Conservation (phyloP, 2,113 vertebrate species). For the Salminus brasiliensis region DNA sequence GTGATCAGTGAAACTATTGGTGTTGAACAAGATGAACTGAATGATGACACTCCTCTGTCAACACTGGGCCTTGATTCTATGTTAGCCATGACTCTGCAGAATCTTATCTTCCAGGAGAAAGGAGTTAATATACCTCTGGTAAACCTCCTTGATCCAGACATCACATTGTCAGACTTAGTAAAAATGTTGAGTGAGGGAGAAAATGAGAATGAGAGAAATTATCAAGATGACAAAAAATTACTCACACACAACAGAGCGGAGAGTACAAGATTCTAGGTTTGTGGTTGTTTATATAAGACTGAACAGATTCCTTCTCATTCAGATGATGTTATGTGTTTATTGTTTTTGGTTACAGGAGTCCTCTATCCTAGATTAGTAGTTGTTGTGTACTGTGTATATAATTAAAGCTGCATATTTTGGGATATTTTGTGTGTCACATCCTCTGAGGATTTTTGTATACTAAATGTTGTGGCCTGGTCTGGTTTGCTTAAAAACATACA, state of each 20-base stretch:
- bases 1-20: constrained; percentile 71
- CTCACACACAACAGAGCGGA: background rate
- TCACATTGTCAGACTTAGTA: constrained; percentile 73
- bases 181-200: constrained; percentile 70
- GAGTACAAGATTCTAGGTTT: background rate
- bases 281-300: background rate
- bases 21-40: constrained; percentile 66
- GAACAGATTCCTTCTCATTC: background rate
- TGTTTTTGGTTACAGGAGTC: background rate
- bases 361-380: no score
- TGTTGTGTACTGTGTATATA: no score
- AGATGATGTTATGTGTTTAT: background rate
- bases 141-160: constrained; percentile 79
- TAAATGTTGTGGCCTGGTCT: no score
- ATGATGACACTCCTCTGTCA: constrained; percentile 68
- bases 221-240: constrained; percentile 1
- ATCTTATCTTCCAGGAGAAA: constrained; percentile 74
- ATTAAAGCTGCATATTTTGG: no score
- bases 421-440: no score
- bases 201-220: background rate
- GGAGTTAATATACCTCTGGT: constrained; percentile 80
- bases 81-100: constrained; percentile 85
- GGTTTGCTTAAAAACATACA: no score
- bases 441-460: no score
- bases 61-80: constrained; percentile 84